Evolutionary conservation across 2,888 invertebrate genomes (phyloP), one percentile per base, ranked within the genome.

Genomic region (Limnephilus rhombicus): DNA sequence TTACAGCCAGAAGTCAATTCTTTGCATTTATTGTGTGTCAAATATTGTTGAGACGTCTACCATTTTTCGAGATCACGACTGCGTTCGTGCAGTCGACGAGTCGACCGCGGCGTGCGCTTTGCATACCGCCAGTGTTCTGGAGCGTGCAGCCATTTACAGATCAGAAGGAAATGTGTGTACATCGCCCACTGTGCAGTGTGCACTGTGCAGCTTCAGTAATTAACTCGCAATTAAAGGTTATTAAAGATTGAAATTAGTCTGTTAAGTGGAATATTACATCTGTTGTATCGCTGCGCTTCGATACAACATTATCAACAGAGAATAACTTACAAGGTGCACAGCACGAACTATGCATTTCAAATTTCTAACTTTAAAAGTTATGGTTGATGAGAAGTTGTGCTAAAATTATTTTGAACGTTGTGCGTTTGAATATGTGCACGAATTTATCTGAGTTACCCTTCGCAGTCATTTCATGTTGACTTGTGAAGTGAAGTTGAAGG

Each of bases 141-240:
- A 68, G 68, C 68, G 68, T 68, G 68, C 68, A 9, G 24, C 24
- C 68, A 4, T 68, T 24, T 68, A 24, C 53, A 24, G 68, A 68
- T 68, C 24, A 68, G 68, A 68, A 68, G 68, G 24, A 24, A 68
- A 68, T 68, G 7, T 68, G 68, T 68, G 68, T 68, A 68, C 68
- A 68, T 24, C 7, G 68, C 24, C n/a, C 68, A 68, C 68, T 68
- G 68, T 68, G 68, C 37, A 37, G 1, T 31, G 37, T 0, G 68
- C 37, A 37, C 31, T 31, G 37, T 0, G 4, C 68, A 24, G 68
- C 68, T 68, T 68, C 24, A 24, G 68, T 68, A 68, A 68, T n/a
- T 68, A 68, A 68, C 68, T 68, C 68, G 68, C 68, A 68, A 68
- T 68, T 68, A 68, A 68, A 68, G 68, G 68, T 68, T 68, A 68